These are phyloP conservation scores for Drosophila melanica DNA, from an alignment of 1,140 invertebrate species.

Conservation along the genomic window DNA sequence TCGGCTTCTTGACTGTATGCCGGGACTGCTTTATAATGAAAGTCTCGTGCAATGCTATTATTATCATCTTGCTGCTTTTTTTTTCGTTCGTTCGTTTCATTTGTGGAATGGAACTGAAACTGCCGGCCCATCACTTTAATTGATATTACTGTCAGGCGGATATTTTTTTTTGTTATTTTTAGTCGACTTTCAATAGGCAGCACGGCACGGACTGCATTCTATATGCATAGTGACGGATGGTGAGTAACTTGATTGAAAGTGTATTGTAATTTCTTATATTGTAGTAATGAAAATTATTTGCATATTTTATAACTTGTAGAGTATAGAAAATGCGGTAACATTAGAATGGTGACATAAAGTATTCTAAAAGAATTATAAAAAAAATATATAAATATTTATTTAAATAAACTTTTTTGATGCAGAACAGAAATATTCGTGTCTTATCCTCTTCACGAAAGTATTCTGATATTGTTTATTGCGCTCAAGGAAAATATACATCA, in stretches of 20 bases:
- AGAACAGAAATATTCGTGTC: too few relatives aligned
- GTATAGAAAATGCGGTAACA: neutral
- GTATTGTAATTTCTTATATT: conserved; percentile 14
- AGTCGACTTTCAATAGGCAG: conserved; percentile 60
- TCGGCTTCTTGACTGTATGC: conserved; percentile 59
- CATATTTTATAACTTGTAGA: neutral
- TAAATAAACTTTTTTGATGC: too few relatives aligned
- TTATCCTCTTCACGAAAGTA: too few relatives aligned
- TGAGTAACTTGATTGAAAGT: conserved; percentile 53
- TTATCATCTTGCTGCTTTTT: conserved; percentile 6
- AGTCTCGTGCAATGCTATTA: conserved; percentile 69
- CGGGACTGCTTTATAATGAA: conserved; percentile 67
- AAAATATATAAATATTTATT: neutral
- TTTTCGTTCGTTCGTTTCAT: conserved; percentile 37
- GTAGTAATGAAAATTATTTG: conserved; percentile 16
- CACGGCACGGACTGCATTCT: conserved; percentile 49
- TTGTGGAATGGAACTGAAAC: conserved; percentile 50
- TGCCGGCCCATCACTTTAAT: conserved; percentile 63
- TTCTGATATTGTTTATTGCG: neutral
- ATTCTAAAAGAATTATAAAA: neutral
- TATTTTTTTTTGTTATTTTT: conserved; percentile 80
- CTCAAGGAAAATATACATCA: neutral
- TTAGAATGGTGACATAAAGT: neutral
- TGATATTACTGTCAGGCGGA: conserved; percentile 76
- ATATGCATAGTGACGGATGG: conserved; percentile 40